phyloP scores from a whole-genome alignment of 2,113 vertebrate genomes.

The Tautogolabrus adspersus region DNA sequence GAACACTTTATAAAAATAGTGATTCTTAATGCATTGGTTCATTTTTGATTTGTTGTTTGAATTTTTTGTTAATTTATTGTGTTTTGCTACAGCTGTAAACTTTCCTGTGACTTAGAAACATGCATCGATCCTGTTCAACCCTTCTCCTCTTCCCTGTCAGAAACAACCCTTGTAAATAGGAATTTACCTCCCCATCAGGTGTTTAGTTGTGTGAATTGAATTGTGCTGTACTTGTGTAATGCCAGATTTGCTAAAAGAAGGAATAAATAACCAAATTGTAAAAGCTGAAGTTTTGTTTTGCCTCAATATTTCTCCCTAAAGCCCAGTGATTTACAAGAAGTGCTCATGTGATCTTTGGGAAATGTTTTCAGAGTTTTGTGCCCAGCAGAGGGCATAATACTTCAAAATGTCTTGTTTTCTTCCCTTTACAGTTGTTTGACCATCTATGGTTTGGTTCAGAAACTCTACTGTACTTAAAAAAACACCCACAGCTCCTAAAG shows the following conservation, averaged over 20 bases:
- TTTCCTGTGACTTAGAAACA: conserved; percentile 39
- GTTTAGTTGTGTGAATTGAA: conserved; percentile 79
- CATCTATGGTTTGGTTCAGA: conserved; percentile 69
- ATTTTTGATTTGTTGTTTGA: conserved; percentile 33
- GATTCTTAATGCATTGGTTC: conserved; percentile 34
- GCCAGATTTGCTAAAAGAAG: conserved; percentile 74
- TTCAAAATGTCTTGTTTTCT: conserved; percentile 39
- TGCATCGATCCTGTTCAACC: conserved; percentile 10
- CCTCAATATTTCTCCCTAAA: conserved; percentile 9
- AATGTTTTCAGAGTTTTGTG: conserved; percentile 18
- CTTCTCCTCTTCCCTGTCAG: conserved; percentile 17
- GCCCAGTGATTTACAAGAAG: conserved; percentile 12
- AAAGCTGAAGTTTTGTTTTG: conserved; percentile 35
- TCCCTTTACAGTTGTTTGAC: conserved; percentile 53
- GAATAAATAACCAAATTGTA: conserved; percentile 69
- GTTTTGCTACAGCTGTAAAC: conserved; percentile 69
- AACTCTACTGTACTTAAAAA: conserved; percentile 35
- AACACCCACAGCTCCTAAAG: conserved; percentile 25
- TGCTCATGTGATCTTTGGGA: conserved; percentile 24
- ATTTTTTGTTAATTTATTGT: conserved; percentile 49
- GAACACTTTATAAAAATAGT: conserved; percentile 48
- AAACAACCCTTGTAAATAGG: conserved; percentile 71
- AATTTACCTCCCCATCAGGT: conserved; percentile 54
- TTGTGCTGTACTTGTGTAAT: conserved; percentile 80
- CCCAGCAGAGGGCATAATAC: conserved; percentile 71